Conservation (phyloP, 2,797 vertebrate genomes). For the Otolemur crassicaudatus region DNA sequence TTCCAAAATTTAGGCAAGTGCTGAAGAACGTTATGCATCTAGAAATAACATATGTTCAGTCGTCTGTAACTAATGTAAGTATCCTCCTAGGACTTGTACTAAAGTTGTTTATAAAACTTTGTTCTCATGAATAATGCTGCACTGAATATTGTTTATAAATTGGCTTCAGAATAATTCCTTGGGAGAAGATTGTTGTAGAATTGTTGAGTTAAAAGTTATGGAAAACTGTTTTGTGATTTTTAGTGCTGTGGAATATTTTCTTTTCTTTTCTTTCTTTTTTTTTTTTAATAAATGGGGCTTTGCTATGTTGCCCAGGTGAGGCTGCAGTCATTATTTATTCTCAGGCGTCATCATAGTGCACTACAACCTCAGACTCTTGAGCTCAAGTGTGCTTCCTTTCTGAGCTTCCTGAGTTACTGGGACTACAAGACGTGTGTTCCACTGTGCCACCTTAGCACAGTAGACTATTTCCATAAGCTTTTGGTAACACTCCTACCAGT, state of each 20-base stretch:
- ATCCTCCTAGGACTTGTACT: background rate
- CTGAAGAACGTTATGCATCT: background rate
- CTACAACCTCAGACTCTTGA: no score
- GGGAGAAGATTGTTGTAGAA: background rate
- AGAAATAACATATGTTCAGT: background rate
- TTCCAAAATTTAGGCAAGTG: background rate
- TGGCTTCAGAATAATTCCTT: slow-evolving; percentile 20
- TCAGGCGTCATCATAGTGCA: no score
- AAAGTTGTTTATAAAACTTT: slow-evolving; percentile 24
- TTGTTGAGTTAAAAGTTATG: background rate
- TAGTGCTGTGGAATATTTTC: background rate
- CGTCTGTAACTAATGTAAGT: background rate
- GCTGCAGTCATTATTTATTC: no score
- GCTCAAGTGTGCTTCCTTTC: no score
- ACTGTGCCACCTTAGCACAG: background rate
- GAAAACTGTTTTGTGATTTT: background rate
- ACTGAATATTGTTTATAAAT: slow-evolving; percentile 14
- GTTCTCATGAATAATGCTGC: background rate
- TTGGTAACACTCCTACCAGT: background rate
- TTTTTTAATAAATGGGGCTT: no score
- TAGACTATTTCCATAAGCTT: background rate
- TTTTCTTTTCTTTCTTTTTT: background rate
- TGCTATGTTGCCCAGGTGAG: no score
- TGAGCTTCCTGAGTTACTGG: no score
- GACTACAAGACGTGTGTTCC: no score